A percentile compares a stretch with the other conserved stretches of the same genome.
Conservation (phyloP, 2,797 vertebrate genomes). For the Oryzias sinensis region DNA sequence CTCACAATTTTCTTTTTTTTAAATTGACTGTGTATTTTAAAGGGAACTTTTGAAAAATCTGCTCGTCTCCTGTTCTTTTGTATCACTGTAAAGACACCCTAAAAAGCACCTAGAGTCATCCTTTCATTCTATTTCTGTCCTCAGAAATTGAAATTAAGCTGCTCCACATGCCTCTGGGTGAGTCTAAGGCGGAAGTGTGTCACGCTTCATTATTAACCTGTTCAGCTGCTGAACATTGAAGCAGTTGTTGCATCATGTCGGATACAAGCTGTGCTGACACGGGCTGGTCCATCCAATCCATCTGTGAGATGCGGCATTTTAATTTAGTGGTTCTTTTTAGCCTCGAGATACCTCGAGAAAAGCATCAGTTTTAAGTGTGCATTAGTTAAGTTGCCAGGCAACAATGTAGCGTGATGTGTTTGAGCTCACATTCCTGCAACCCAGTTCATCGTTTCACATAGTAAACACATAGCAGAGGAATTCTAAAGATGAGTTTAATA, state of each 20-base stretch:
- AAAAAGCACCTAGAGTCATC: not conserved
- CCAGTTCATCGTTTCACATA: conserved; percentile 33
- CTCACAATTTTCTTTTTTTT: too few species aligned
- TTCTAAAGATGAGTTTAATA: conserved; percentile 15
- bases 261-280: conserved; percentile 25
- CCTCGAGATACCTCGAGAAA: conserved; percentile 31
- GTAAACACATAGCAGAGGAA: conserved; percentile 27
- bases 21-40: too few species aligned
- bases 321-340: conserved; percentile 31
- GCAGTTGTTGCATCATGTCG: conserved; percentile 16
- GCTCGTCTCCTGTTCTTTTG: not conserved
- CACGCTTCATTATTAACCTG: conserved; percentile 36
- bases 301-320: conserved; percentile 37
- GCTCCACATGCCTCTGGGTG: conserved; percentile 3
- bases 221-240: conserved; percentile 12
- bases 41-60: too few species aligned
- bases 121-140: conserved; percentile 10
- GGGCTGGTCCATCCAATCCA: conserved; percentile 34
- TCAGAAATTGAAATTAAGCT: conserved; percentile 32
- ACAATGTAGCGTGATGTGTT: conserved; percentile 51
- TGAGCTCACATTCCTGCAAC: conserved; percentile 37
- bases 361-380: conserved; percentile 44
- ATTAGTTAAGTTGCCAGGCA: conserved; percentile 75
- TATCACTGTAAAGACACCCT: not conserved
- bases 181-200: conserved; percentile 11